Conservation (phyloP, 2,113 vertebrate species). For the Notothenia rossii region DNA sequence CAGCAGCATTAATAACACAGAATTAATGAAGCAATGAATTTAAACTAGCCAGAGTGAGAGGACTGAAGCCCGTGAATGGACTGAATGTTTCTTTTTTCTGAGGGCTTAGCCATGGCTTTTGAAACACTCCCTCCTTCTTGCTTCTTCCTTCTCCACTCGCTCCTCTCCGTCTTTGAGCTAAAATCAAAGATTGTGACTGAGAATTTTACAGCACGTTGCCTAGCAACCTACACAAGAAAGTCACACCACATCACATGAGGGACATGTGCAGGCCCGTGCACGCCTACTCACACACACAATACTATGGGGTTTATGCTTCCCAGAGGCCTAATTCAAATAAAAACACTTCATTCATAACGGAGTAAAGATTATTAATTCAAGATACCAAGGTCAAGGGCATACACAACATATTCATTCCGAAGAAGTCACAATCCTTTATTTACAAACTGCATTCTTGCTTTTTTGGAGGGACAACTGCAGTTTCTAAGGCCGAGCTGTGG, state of each 20-base stretch:
- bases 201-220: conserved; percentile 79
- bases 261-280: conserved; percentile 55
- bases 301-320: conserved; percentile 50
- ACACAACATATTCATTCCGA: conserved; percentile 9
- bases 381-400: conserved; percentile 1
- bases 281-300: conserved; percentile 51
- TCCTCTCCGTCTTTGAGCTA: conserved; percentile 65
- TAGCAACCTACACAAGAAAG: conserved; percentile 81
- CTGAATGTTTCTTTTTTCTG: conserved; percentile 11
- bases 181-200: conserved; percentile 79
- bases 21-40: background rate
- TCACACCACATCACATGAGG: conserved; percentile 76
- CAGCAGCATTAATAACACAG: conserved; percentile 1
- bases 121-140: conserved; percentile 57
- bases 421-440: conserved; percentile 3
- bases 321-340: conserved; percentile 34
- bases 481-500: conserved; percentile 13
- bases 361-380: background rate
- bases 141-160: conserved; percentile 47
- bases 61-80: conserved; percentile 17
- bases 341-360: conserved; percentile 13
- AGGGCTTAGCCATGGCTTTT: conserved; percentile 37
- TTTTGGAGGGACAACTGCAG: background rate
- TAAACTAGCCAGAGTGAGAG: conserved; percentile 10
- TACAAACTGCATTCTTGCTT: background rate